phyloP scores from a whole-genome alignment of 2,888 invertebrate genomes.

The Agrochola circellaris region DNA sequence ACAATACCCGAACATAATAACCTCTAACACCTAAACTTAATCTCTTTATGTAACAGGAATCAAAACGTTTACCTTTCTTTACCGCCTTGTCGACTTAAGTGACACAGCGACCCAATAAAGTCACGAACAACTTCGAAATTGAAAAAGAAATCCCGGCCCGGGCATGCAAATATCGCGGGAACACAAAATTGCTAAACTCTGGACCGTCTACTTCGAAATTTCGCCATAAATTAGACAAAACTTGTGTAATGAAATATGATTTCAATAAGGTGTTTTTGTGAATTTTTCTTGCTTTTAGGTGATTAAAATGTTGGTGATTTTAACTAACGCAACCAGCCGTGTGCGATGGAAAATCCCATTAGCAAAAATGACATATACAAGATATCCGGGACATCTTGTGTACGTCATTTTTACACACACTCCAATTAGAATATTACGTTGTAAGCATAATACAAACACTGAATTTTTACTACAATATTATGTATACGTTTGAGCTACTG shows the following conservation, averaged over 20 bases:
- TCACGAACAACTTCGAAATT: slow-evolving; percentile 85
- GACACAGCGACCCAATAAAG: slow-evolving; percentile 84
- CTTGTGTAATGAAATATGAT: slow-evolving; percentile 66
- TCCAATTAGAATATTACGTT: no score
- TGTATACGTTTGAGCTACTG: no score
- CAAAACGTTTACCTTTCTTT: slow-evolving; percentile 63
- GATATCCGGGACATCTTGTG: no score
- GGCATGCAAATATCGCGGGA: slow-evolving; percentile 81
- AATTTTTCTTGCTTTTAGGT: slow-evolving; percentile 9
- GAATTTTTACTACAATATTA: no score
- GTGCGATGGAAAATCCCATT: no score
- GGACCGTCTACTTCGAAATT: slow-evolving; percentile 57
- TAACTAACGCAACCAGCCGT: background rate
- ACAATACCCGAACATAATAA: background rate
- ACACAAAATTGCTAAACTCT: slow-evolving; percentile 82
- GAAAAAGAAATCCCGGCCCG: slow-evolving; percentile 83
- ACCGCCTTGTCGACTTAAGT: slow-evolving; percentile 75
- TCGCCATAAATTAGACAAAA: slow-evolving; percentile 64
- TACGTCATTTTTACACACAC: no score
- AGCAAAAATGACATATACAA: no score
- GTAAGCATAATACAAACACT: no score
- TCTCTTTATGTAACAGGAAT: slow-evolving; percentile 46
- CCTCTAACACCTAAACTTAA: slow-evolving; percentile 30
- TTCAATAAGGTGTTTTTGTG: slow-evolving; percentile 58
- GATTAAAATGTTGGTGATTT: slow-evolving; percentile 6